Percentiles rank a stretch among this genome's conserved stretches.
Conservation (phyloP, 2,797 vertebrate species). For the Naso thynnoides region DNA sequence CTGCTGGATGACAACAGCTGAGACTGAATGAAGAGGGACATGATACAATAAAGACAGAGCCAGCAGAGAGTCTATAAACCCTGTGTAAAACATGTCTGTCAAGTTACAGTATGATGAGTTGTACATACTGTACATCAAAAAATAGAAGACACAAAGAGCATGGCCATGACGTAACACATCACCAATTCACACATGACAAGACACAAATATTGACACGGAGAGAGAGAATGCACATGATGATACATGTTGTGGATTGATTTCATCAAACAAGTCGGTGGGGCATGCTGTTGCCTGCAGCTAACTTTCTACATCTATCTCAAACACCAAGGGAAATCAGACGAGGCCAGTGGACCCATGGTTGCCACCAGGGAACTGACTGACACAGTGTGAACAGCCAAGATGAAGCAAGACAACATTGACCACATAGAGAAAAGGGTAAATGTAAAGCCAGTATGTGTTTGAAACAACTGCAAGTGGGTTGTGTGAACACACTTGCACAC, state of each 20-base stretch:
- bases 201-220: conserved; percentile 8
- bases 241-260: conserved; percentile 62
- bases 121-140: not conserved
- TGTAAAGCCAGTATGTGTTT: conserved; percentile 38
- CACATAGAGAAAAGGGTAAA: conserved; percentile 26
- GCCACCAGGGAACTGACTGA: conserved; percentile 57
- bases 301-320: conserved; percentile 56
- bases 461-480: not conserved
- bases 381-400: conserved; percentile 47
- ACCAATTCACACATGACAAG: conserved; percentile 21
- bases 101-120: conserved; percentile 3
- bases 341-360: conserved; percentile 47
- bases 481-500: too few relatives aligned
- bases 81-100: not conserved
- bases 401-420: conserved; percentile 50
- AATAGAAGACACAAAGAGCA: not conserved
- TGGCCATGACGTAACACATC: conserved; percentile 18
- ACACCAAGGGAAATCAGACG: conserved; percentile 71
- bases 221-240: conserved; percentile 8
- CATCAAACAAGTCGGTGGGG: conserved; percentile 45
- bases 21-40: conserved; percentile 25
- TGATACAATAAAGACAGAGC: not conserved
- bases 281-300: conserved; percentile 42
- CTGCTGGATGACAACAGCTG: conserved; percentile 50
- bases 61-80: conserved; percentile 11